These are phyloP conservation scores for Pseudorasbora parva DNA, from an alignment of 2,113 vertebrate species.

Conservation along the genomic window DNA sequence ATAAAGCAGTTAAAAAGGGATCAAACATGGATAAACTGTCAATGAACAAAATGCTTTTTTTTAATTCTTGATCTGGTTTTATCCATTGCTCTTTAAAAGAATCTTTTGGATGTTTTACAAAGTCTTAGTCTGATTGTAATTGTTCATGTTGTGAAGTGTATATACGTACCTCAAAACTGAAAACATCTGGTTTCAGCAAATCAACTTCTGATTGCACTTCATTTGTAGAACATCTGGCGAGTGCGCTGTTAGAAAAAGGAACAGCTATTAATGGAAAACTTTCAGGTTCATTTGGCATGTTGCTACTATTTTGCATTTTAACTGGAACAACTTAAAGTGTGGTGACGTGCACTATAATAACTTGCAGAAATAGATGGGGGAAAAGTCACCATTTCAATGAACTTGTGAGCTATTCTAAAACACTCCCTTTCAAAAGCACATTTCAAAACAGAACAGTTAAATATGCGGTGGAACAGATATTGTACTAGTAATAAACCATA, in stretches of 20 bases:
- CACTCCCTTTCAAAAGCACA: not conserved
- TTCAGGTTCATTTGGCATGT: not conserved
- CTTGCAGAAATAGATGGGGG: not conserved
- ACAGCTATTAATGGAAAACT: not conserved
- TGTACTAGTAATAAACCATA: not conserved
- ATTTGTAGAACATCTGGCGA: not conserved
- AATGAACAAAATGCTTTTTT: not conserved
- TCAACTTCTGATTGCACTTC: not conserved
- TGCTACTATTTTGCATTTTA: not conserved
- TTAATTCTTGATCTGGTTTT: not conserved
- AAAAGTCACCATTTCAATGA: not conserved
- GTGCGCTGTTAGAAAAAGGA: not conserved
- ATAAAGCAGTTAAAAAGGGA: not conserved
- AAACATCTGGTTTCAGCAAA: not conserved
- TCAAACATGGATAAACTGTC: not conserved
- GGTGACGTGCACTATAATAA: not conserved
- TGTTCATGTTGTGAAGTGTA: not conserved
- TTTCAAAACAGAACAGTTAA: not conserved
- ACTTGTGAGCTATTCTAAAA: not conserved
- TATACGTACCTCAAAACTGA: not conserved
- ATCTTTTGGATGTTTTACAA: not conserved
- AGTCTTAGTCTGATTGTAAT: not conserved
- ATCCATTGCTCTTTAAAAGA: not conserved
- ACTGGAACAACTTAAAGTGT: not conserved
- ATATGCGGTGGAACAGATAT: not conserved